Conservation (phyloP, 2,797 vertebrate species). For the Pampus argenteus region DNA sequence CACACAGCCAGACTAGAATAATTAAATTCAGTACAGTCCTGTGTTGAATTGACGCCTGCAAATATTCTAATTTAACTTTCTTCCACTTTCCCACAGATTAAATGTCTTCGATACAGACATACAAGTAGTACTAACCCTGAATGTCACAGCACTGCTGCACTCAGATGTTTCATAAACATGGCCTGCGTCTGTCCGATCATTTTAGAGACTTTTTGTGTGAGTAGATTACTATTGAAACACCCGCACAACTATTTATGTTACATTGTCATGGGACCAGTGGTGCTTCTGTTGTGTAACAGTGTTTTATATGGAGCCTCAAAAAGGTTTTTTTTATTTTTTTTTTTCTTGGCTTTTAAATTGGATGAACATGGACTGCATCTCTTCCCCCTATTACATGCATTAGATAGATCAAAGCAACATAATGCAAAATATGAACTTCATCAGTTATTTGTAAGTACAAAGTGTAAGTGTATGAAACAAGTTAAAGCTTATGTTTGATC, state of each 20-base stretch:
- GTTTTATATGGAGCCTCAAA: not conserved
- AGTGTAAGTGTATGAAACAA: not conserved
- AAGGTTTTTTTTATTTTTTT: not conserved
- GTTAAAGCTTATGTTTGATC: not conserved
- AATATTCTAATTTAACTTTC: not conserved
- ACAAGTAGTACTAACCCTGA: no score
- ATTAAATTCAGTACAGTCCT: not conserved
- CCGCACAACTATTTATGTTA: slow-evolving; percentile 26
- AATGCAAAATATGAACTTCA: not conserved
- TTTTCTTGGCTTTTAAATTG: slow-evolving; percentile 13
- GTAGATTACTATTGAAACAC: slow-evolving; percentile 36
- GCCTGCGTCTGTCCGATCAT: slow-evolving; percentile 13
- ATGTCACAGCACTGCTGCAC: slow-evolving; percentile 4
- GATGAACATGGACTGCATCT: not conserved
- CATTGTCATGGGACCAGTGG: not conserved
- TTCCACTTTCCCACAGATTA: not conserved
- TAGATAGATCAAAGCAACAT: no score
- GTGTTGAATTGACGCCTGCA: not conserved
- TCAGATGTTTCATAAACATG: not conserved
- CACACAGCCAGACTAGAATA: not conserved
- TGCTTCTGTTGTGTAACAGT: slow-evolving; percentile 6
- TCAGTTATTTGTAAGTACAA: not conserved
- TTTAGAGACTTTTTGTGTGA: slow-evolving; percentile 25
- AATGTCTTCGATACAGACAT: not conserved
- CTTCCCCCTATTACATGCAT: not conserved